Evolutionary conservation across 2,888 invertebrate genomes (phyloP).

Genomic region (Andrena trimmerana): DNA sequence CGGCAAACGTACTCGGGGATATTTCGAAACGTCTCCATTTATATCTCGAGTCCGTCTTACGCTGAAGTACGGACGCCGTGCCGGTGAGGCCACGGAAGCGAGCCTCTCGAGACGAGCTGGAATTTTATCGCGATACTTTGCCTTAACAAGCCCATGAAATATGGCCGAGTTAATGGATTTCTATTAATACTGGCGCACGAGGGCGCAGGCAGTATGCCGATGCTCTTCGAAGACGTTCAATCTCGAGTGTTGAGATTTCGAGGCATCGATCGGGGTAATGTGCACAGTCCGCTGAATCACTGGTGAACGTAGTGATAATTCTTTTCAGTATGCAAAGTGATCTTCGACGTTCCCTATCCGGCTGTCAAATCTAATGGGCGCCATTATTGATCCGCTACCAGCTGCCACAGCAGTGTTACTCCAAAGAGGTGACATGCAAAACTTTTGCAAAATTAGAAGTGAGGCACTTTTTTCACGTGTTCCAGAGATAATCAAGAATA

Average conservation of each 20-base stretch:
- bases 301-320: not conserved
- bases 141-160: conserved; percentile 55
- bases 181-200: conserved; percentile 49
- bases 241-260: conserved; percentile 6
- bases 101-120: conserved; percentile 35
- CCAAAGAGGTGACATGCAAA: not conserved
- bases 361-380: no score
- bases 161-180: conserved; percentile 46
- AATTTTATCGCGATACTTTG: conserved; percentile 50
- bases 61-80: not conserved
- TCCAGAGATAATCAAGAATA: not conserved
- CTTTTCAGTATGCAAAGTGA: not conserved
- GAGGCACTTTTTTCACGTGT: not conserved
- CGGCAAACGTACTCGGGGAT: conserved; percentile 21
- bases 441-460: not conserved
- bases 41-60: conserved; percentile 12
- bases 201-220: conserved; percentile 13
- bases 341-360: no score
- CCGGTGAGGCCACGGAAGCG: conserved; percentile 21
- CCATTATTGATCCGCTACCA: no score
- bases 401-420: no score
- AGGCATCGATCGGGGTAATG: conserved; percentile 8
- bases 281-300: not conserved
- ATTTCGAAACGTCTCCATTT: conserved; percentile 38
- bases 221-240: conserved; percentile 7